phyloP scores from a whole-genome alignment of 2,888 invertebrate genomes.

The Euphydryas editha region DNA sequence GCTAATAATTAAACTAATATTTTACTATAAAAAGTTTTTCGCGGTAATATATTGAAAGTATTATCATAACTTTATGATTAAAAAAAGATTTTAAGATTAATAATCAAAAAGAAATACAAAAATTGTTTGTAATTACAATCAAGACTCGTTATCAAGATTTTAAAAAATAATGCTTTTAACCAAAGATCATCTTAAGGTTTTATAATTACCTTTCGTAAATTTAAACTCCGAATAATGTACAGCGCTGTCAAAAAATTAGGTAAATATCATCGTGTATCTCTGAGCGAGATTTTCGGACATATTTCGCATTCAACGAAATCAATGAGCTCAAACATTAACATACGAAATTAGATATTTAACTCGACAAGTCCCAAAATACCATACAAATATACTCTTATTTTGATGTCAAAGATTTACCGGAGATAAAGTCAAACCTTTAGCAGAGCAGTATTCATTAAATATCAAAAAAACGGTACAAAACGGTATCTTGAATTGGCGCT shows the following conservation, averaged over 20 bases:
- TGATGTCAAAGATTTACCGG: conserved; percentile 3
- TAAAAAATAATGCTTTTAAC: background rate
- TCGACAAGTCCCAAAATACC: background rate
- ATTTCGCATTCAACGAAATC: background rate
- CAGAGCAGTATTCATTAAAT: background rate
- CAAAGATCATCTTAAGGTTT: background rate
- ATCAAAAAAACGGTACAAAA: background rate
- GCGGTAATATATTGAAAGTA: too few relatives aligned
- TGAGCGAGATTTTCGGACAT: background rate
- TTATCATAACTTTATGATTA: too few relatives aligned
- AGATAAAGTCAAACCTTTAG: background rate
- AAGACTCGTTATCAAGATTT: background rate
- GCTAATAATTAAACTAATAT: too few relatives aligned
- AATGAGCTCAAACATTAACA: background rate
- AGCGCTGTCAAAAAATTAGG: background rate
- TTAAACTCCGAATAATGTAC: background rate
- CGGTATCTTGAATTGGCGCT: background rate
- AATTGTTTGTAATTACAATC: background rate
- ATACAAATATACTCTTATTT: background rate
- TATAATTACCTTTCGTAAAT: background rate
- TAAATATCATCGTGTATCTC: background rate
- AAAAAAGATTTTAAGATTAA: too few relatives aligned
- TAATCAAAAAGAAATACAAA: background rate
- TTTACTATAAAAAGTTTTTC: too few relatives aligned
- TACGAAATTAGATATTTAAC: conserved; percentile 5